Base-by-base conservation (phyloP, 2,113 vertebrate species). In the Ibidorhyncha struthersii region DNA sequence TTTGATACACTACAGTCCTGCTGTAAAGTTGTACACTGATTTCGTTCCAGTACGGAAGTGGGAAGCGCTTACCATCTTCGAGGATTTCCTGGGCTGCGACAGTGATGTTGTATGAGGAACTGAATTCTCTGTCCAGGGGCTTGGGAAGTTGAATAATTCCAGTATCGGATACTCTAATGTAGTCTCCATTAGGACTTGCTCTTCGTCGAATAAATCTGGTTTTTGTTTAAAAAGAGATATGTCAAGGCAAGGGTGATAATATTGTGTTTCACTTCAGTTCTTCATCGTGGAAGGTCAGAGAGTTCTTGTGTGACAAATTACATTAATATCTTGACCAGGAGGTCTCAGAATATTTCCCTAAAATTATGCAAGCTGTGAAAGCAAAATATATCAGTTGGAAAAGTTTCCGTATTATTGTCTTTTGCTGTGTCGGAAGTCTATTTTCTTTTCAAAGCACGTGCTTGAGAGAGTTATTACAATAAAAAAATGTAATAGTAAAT, bases 31-130 rank as follows among this genome's bases (percentile, higher is more conserved):
- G 34, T 21, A 18, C 47, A 3, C 0, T 2, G 49, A 32, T 78
- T 85, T 70, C 49, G 85, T 59, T 50, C 32, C 14, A 73, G 25
- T 6, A 47, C 30, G 32, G 41, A 71, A 91, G n/a, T 34, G 25
- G 29, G 6, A 40, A 62, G 40, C 47, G 79, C 96, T 95, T 81
- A 97, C 97, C 95, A 25, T 96, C 94, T 82, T 96, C 94, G 29
- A 97, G 95, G 56, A 99, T 80, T 95, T 99, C 99, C 76, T 98
- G 98, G 18, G 99, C 99, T 78, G 98, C 99, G 58, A 99, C 98
- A 38, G 98, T 98, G 94, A 99, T 98, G 90, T 98, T 98, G 96
- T 99, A 98, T 72, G 96, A 98, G 8, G 98, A 86, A 36, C 98
- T 92, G 71, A 97, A 82, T 98, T 99, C 99, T 96, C 99, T 97